Evolutionary conservation across 2,113 vertebrate genomes (phyloP).

Genomic region (Dendropsophus ebraccatus): DNA sequence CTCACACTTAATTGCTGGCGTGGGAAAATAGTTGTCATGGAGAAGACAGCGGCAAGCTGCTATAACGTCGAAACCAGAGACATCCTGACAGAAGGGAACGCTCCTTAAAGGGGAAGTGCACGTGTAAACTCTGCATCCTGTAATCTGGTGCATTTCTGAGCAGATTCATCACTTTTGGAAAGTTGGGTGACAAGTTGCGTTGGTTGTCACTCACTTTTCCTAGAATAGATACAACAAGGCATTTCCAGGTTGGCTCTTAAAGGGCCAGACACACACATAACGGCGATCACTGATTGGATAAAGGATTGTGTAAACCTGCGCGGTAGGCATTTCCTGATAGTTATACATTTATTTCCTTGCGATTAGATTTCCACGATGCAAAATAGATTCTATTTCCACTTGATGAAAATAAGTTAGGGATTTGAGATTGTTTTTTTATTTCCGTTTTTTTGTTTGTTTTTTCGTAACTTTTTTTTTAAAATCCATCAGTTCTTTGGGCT

Average conservation of each 20-base stretch:
- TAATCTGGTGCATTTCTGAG: too few relatives aligned
- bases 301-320: not conserved
- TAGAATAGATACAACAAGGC: not conserved
- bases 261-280: not conserved
- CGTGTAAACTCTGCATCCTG: too few relatives aligned
- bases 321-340: not conserved
- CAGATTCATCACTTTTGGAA: not conserved
- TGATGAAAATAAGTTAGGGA: slow-evolving; percentile 51
- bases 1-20: not conserved
- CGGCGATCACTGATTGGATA: not conserved
- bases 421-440: slow-evolving; percentile 3
- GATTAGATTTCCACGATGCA: slow-evolving; percentile 50
- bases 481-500: not conserved
- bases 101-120: too few relatives aligned
- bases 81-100: too few relatives aligned
- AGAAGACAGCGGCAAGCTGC: not conserved
- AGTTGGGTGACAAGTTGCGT: not conserved
- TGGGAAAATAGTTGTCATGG: slow-evolving; percentile 1
- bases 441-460: slow-evolving; percentile 13
- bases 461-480: slow-evolving; percentile 10
- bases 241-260: not conserved
- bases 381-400: slow-evolving; percentile 51
- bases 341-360: slow-evolving; percentile 17
- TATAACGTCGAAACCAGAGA: not conserved
- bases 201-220: not conserved